These are phyloP conservation scores for Drosophila kepulauana DNA, from an alignment of 1,140 invertebrate genomes.

Conservation along the genomic window DNA sequence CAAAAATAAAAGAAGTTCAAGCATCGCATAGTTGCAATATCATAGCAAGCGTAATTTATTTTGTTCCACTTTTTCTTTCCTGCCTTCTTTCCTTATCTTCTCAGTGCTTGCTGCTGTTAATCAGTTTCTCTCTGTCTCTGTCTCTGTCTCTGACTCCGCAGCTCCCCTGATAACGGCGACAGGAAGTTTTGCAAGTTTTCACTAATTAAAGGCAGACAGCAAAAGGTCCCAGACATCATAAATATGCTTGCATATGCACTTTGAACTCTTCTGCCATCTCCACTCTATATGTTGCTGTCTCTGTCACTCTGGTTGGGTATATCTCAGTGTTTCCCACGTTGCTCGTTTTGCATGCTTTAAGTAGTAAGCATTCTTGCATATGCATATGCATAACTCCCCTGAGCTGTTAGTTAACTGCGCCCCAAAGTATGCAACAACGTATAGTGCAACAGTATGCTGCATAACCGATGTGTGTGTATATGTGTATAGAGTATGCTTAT, in stretches of 20 bases:
- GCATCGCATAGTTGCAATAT: too few species aligned
- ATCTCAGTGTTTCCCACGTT: neutral
- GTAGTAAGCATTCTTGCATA: slow-evolving; percentile 33
- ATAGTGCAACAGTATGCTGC: slow-evolving; percentile 23
- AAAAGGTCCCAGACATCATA: slow-evolving; percentile 34
- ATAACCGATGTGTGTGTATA: too few species aligned
- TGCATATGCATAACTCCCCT: slow-evolving; percentile 46
- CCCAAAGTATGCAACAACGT: slow-evolving; percentile 62
- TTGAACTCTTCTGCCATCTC: slow-evolving; percentile 23
- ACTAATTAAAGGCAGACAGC: slow-evolving; percentile 62
- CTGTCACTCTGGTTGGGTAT: neutral
- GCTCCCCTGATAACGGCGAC: slow-evolving; percentile 2
- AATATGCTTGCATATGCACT: slow-evolving; percentile 44
- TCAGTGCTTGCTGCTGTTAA: too few species aligned
- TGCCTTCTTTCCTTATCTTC: neutral
- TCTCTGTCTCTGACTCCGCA: neutral
- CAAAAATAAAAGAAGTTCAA: too few species aligned
- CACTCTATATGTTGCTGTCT: neutral
- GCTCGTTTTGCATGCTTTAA: slow-evolving; percentile 15
- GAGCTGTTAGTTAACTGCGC: slow-evolving; percentile 35
- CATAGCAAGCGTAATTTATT: too few species aligned
- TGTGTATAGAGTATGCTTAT: slow-evolving; percentile 50
- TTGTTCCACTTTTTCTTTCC: neutral
- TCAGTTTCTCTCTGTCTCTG: neutral
- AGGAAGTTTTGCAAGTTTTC: slow-evolving; percentile 41